A percentile compares a stretch with the other conserved stretches of the same genome.
Evolutionary conservation across 2,888 invertebrate species (phyloP).

Genomic region (Pseudeuparius sepicola): DNA sequence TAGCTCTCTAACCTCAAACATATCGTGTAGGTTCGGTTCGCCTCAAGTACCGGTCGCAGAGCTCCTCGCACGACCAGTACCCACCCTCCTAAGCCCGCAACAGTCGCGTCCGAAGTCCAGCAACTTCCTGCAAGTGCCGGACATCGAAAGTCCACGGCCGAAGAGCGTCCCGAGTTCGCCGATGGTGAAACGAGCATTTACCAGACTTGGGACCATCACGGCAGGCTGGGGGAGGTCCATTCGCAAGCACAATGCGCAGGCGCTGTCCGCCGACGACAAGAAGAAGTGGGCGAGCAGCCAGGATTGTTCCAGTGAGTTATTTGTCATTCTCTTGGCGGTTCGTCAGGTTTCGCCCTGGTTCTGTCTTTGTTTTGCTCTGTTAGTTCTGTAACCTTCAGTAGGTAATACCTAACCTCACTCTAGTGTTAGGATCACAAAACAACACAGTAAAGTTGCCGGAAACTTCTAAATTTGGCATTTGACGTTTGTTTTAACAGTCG

Average conservation of each 20-base stretch:
- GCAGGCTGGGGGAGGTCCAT: conserved; percentile 86
- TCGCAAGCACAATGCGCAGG: conserved; percentile 69
- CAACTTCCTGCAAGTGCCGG: conserved; percentile 82
- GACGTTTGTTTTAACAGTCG: too few species aligned
- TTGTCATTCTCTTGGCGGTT: not conserved
- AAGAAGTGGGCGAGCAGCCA: conserved; percentile 82
- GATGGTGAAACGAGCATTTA: conserved; percentile 87
- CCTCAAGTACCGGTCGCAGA: conserved; percentile 90
- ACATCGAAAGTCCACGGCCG: conserved; percentile 79
- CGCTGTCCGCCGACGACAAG: conserved; percentile 80
- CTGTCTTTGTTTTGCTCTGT: too few species aligned
- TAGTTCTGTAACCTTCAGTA: too few species aligned
- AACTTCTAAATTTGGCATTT: too few species aligned
- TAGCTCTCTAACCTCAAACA: too few species aligned
- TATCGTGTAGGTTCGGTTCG: conserved; percentile 70
- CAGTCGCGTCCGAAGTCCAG: conserved; percentile 80
- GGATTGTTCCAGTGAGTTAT: conserved; percentile 76
- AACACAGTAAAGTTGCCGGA: too few species aligned
- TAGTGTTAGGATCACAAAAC: too few species aligned
- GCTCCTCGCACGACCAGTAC: conserved; percentile 73
- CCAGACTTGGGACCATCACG: conserved; percentile 80
- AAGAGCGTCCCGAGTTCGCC: conserved; percentile 91
- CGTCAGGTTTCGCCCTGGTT: too few species aligned
- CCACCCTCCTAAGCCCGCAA: conserved; percentile 76
- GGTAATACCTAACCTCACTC: too few species aligned